Conservation (phyloP, 2,797 vertebrate species). For the Cyclura pinguis region DNA sequence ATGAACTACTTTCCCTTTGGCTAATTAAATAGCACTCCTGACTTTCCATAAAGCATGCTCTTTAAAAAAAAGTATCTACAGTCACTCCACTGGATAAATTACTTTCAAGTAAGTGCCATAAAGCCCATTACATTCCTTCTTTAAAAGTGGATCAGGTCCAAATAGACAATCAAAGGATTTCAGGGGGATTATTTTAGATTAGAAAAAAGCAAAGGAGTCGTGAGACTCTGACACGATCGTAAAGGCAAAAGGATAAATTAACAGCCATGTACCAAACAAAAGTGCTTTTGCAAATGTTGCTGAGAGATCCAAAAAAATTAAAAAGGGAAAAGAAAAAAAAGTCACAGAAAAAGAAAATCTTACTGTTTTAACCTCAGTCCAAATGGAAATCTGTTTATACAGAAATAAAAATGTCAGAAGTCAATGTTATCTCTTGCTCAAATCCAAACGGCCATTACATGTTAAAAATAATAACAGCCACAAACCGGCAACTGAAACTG, state of each 20-base stretch:
- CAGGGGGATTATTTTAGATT: conserved; percentile 97
- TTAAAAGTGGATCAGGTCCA: conserved; percentile 95
- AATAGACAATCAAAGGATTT: conserved; percentile 99
- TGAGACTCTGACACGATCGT: conserved; percentile 89
- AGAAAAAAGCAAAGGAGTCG: conserved; percentile 90
- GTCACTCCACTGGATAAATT: conserved; percentile 92
- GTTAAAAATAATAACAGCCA: conserved; percentile 20
- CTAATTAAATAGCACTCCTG: conserved; percentile 95
- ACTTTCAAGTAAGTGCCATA: conserved; percentile 94
- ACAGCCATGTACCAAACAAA: conserved; percentile 86
- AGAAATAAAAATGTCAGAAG: conserved; percentile 77
- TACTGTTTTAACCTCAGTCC: conserved; percentile 71
- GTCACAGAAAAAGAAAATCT: conserved; percentile 47
- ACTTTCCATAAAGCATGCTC: conserved; percentile 92
- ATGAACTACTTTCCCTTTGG: conserved; percentile 86
- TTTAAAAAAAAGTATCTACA: conserved; percentile 87
- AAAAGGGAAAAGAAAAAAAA: conserved; percentile 20
- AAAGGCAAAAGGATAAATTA: conserved; percentile 92
- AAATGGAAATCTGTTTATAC: conserved; percentile 77
- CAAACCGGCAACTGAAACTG: background rate
- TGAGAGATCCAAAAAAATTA: conserved; percentile 60
- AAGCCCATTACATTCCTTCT: conserved; percentile 94
- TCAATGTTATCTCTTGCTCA: conserved; percentile 71
- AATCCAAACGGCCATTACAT: conserved; percentile 76
- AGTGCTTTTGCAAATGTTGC: conserved; percentile 71